phyloP scores from a whole-genome alignment of 2,113 vertebrate genomes.

The Vireo altiloquus region DNA sequence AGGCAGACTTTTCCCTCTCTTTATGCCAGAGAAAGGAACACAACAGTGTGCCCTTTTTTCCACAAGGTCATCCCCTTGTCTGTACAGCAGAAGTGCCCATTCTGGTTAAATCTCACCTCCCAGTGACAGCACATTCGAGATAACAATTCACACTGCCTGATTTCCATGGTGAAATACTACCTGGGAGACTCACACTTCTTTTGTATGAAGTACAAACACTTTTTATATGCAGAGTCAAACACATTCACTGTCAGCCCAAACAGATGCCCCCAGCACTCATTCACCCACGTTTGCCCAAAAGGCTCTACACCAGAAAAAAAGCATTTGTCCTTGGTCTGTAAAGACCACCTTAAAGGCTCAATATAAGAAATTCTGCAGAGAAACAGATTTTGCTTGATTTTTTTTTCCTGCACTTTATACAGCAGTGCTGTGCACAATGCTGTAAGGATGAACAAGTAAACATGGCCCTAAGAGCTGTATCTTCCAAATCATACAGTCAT shows the following conservation, averaged over 20 bases:
- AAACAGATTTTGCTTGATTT: not conserved
- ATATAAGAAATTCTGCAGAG: not conserved
- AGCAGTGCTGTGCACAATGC: not conserved
- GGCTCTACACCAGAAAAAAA: not conserved
- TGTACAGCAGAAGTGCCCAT: not conserved
- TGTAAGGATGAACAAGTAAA: not conserved
- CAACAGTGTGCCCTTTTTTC: rapidly evolving
- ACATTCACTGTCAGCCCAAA: not conserved
- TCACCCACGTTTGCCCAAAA: not conserved
- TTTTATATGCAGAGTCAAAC: not conserved
- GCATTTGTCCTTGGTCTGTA: not conserved
- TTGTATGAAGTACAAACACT: not conserved
- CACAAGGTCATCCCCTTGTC: not conserved
- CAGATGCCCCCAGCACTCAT: not conserved
- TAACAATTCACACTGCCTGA: not conserved
- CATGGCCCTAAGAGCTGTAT: not conserved
- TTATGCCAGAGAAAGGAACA: not conserved
- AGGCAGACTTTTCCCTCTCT: not conserved
- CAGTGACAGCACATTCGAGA: not conserved
- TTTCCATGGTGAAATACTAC: not conserved
- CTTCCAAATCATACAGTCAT: not conserved
- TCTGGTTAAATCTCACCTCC: not conserved
- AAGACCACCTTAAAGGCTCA: not conserved
- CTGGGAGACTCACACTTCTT: not conserved
- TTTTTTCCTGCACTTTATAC: not conserved